phyloP scores from a whole-genome alignment of 2,888 invertebrate species.

The Noctua fimbriata region DNA sequence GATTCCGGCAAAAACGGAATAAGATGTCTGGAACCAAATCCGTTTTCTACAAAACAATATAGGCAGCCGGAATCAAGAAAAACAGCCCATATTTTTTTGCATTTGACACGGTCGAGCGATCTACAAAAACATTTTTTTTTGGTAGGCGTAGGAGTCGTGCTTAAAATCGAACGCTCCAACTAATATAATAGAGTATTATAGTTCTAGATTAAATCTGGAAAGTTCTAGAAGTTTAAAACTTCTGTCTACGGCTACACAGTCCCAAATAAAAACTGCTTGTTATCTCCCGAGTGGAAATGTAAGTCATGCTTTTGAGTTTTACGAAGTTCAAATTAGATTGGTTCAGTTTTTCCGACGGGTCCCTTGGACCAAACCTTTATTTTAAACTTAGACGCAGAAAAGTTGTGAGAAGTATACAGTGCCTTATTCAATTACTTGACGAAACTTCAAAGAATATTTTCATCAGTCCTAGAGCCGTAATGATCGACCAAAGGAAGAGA shows the following conservation, averaged over 20 bases:
- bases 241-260: background rate
- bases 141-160: background rate
- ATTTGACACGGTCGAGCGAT: conserved; percentile 13
- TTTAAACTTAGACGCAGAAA: background rate
- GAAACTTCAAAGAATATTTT: background rate
- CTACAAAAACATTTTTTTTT: conserved; percentile 13
- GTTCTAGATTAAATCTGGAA: conserved; percentile 28
- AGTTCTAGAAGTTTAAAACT: conserved; percentile 24
- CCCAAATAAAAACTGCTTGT: conserved; percentile 23
- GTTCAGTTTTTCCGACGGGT: conserved; percentile 12
- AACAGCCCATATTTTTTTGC: background rate
- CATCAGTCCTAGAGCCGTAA: background rate
- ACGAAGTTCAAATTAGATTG: conserved; percentile 28
- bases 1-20: background rate
- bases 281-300: conserved; percentile 13
- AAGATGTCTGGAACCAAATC: background rate
- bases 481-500: background rate
- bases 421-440: background rate
- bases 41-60: conserved; percentile 3
- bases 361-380: background rate
- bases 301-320: conserved; percentile 12
- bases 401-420: background rate
- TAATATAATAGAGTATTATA: background rate
- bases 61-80: conserved; percentile 5
- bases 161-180: background rate